Base-by-base conservation (phyloP, 2,113 vertebrate species). In the Oreocharis arfaki region DNA sequence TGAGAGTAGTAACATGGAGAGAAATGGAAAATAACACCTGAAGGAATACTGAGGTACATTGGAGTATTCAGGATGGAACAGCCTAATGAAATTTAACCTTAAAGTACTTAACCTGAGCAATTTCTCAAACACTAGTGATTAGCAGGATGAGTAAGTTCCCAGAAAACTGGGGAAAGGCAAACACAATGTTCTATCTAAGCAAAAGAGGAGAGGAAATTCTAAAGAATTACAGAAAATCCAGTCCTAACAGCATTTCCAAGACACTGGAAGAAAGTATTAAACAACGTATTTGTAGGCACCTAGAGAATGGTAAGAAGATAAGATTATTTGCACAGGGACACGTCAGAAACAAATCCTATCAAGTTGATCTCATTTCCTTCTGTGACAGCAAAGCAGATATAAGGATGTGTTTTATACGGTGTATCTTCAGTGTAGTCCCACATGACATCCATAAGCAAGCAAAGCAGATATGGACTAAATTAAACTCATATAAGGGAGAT, bases 361-460 rank as follows among this genome's bases (percentile, higher is more conserved):
- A 49, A 82, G 60, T 2, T 67, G 46, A 92, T 84, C 65, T 95
- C 80, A 79, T 94, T 97, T 96, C 87, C 93, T 89, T 79, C 65
- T 95, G 64, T 91, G 74, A 82, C 77, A 87, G 68, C 27, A 81
- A 35, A 89, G 56, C 11, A 87, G 83, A 78, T 86, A 84, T 0
- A 56, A 41, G 64, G 42, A 63, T 82, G 37, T n/a, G 26, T 63
- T 64, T 89, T 60, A 35, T 75, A 49, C 24, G 68, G 27, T 2
- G 1, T 46, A 13, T 59, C 78, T 68, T 69, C 1, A n/a, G 2
- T 27, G 41, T 10, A 33, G 53, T 52, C 69, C 50, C 77, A 78
- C 53, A 35, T 2, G 5, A 16, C n/a, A 63, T 35, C 85, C 69
- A 80, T 53, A 91, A 92, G 26, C 41, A 89, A 89, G 56, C 18